Base-by-base conservation (phyloP, 2,888 invertebrate genomes). In the Pilophorus perplexus region DNA sequence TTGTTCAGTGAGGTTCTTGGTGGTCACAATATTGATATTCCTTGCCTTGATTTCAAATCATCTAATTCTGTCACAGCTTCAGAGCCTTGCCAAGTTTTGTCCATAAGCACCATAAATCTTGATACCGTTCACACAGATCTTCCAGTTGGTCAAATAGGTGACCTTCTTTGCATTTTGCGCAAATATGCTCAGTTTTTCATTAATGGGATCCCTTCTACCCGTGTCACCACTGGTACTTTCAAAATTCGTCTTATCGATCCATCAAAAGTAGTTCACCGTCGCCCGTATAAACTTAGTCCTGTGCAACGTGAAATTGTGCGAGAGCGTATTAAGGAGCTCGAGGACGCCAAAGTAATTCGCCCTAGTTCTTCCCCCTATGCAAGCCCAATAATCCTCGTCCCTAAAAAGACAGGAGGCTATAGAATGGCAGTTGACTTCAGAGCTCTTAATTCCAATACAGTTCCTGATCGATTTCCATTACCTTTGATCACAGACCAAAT, bases 401-500 rank as follows among this genome's bases (percentile, higher is more conserved):
- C 38, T 18, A 57, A 57, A 18, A 57, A 57, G 18, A 57, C 33
- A 10, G 57, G 57, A 2, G 38, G 38, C 5, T 38, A 8, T 12
- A 18, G 57, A 18, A 20, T 57, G 22, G 40, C 38, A 2, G 57
- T 57, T 37, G 57, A 57, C n/a, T 57, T 8, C 27, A n/a, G 57
- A 5, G 12, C 8, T 12, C 23, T 57, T 3, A 57, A 57, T 57
- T 8, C 33, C 3, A 57, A 57, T 57, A 57, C 57, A 14, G 10
- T n/a, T n/a, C n/a, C n/a, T n/a, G n/a, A n/a, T n/a, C n/a, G n/a
- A n/a, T n/a, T n/a, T n/a, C n/a, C n/a, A 6, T 16, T 27, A 8
- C 54, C 74, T 0, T 18, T 72, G 12, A 73, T 75, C 2, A 3
- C 42, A 3, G 62, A 62, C 18, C 62, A 62, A 62, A 62, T 62